A percentile compares a stretch with the other conserved stretches of the same genome.
These are phyloP conservation scores for Chrysomallon squamiferum DNA, from an alignment of 1,140 invertebrate genomes.

Conservation along the genomic window DNA sequence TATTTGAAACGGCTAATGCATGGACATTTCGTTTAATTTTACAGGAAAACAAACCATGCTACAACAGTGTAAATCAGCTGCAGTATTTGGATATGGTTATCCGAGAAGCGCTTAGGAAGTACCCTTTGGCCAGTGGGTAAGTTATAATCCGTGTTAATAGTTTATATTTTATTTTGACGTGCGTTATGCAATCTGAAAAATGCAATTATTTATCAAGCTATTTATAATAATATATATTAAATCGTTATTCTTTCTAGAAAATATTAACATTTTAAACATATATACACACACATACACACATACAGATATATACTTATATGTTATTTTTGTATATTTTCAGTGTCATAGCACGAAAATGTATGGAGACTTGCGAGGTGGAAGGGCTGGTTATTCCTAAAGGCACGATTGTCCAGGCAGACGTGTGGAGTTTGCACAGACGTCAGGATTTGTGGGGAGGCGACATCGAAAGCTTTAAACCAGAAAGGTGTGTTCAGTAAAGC, in stretches of 20 bases:
- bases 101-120: constrained; percentile 52
- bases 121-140: constrained; percentile 53
- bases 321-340: constrained; percentile 33
- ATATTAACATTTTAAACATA: too few species aligned
- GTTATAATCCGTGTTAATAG: too few species aligned
- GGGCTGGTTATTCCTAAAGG: constrained; percentile 54
- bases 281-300: neutral
- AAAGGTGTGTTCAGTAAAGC: constrained; percentile 48
- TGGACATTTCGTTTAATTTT: constrained; percentile 2
- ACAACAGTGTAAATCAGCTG: constrained; percentile 41
- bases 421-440: constrained; percentile 61
- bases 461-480: constrained; percentile 52
- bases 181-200: too few species aligned
- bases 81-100: constrained; percentile 55
- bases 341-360: constrained; percentile 57
- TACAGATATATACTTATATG: neutral
- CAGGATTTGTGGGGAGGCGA: constrained; percentile 57
- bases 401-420: constrained; percentile 58
- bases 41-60: constrained; percentile 24
- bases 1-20: too few species aligned
- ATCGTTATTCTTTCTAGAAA: too few species aligned
- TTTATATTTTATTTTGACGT: too few species aligned
- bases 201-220: too few species aligned
- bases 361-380: constrained; percentile 48
- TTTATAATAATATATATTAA: too few species aligned